Base-by-base conservation (phyloP, 2,113 vertebrate species). In the Elgaria multicarinata region DNA sequence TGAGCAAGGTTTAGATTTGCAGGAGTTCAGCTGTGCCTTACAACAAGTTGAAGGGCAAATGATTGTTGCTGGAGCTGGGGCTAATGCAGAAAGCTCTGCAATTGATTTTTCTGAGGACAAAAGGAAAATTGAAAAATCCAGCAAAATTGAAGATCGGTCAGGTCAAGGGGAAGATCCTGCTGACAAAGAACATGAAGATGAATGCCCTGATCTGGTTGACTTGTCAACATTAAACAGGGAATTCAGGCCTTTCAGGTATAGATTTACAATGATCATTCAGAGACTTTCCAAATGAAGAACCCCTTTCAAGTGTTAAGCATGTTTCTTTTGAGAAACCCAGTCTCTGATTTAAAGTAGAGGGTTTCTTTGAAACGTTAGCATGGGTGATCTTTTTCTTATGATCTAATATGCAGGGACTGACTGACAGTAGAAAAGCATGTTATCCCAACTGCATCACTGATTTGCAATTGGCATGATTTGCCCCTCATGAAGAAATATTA, bases 171-270 rank as follows among this genome's bases (percentile, higher is more conserved):
- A 28, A 86, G 83, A 87, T 66, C 46, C n/a, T 86, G 13, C 53
- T 69, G 87, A 33, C 66, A 64, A 39, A n/a, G 94, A 93, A 5
- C 46, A 82, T 18, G 96, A 96, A 67, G 97, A 98, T 14, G 89
- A 97, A 58, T 98, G 96, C 83, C 97, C 98, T 69, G 96, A 96
- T 87, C 96, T 98, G n/a, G 72, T 96, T 79, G 95, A 96, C 80
- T 93, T 98, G 69, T 98, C 98, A 4, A 69, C 94, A 33, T 87
- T 90, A 62, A 98, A 98, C 78, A 97, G 95, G 92, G 97, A 98
- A 31, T 97, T 97, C 79, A 96, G 92, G 90, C 95, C 95, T 89
- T 96, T 93, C 95, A 97, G 97, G 97, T 97, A 97, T 77, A 83
- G 74, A 91, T 71, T 87, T 46, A 2, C 86, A 7, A 83, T 92